Percentiles rank a stretch among this genome's conserved stretches.
Evolutionary conservation across 2,797 vertebrate genomes (phyloP).

Genomic region (Phoebastria nigripes): DNA sequence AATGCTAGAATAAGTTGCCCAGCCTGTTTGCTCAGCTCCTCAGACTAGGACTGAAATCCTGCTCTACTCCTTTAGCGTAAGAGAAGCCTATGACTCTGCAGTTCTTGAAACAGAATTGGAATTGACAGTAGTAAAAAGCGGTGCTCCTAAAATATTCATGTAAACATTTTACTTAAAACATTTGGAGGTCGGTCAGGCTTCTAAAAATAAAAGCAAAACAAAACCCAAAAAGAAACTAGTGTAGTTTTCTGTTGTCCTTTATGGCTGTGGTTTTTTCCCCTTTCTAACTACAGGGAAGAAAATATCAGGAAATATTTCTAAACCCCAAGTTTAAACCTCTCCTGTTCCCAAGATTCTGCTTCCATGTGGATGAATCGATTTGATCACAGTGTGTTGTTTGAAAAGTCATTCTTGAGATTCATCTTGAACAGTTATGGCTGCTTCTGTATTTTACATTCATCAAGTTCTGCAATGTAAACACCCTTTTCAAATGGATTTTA

Average conservation of each 20-base stretch:
- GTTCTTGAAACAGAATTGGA: conserved; percentile 12
- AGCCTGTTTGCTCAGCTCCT: conserved; percentile 20
- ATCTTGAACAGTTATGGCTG: background rate
- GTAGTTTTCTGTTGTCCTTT: background rate
- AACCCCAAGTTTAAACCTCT: background rate
- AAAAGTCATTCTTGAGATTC: background rate
- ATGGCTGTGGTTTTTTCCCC: background rate
- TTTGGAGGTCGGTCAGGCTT: background rate
- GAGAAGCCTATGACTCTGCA: background rate
- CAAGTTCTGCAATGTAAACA: background rate
- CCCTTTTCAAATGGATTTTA: background rate
- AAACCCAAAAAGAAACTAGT: background rate
- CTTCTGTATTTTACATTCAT: background rate
- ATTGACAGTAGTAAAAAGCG: background rate
- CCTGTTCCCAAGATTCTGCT: background rate
- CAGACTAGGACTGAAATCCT: conserved; percentile 6
- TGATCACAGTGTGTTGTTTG: background rate
- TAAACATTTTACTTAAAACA: background rate
- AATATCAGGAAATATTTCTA: background rate
- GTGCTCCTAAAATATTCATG: conserved; percentile 12
- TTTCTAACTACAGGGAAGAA: background rate
- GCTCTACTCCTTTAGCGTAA: conserved; percentile 14
- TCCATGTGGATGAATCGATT: background rate
- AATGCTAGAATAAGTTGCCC: background rate
- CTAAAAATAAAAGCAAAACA: conserved; percentile 19